Evolutionary conservation across 2,113 vertebrate genomes (phyloP).

Genomic region (Nycticebus coucang): DNA sequence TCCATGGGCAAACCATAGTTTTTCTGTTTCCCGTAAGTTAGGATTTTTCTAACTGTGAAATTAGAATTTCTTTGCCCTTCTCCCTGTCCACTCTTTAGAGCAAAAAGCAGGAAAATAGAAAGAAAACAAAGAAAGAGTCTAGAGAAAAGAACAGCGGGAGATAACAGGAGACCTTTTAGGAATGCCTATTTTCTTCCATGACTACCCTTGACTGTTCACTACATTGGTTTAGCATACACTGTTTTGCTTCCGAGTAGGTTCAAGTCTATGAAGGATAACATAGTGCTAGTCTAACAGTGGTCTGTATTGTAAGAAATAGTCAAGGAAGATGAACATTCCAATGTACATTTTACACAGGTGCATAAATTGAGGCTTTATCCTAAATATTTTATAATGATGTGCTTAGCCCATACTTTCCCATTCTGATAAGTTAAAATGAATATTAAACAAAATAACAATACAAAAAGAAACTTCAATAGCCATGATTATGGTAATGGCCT

Average conservation of each 20-base stretch:
- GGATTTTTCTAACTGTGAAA: background rate
- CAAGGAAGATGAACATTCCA: background rate
- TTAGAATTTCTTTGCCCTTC: background rate
- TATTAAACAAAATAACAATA: background rate
- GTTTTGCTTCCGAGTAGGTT: background rate
- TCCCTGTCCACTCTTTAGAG: background rate
- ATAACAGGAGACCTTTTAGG: background rate
- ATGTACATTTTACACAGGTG: background rate
- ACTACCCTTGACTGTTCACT: background rate
- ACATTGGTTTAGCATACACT: background rate
- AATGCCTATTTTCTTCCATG: background rate
- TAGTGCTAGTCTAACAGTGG: background rate
- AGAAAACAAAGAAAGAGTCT: background rate
- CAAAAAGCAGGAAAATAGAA: background rate
- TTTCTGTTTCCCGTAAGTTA: background rate
- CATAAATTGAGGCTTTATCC: background rate
- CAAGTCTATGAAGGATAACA: background rate
- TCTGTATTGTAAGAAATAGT: background rate
- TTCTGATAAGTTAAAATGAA: constrained; percentile 10
- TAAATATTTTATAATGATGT: background rate
- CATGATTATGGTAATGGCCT: background rate
- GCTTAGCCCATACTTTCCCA: background rate
- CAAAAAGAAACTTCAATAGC: background rate
- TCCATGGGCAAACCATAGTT: background rate
- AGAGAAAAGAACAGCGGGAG: background rate